Evolutionary conservation across 2,113 vertebrate species (phyloP), one percentile per base, ranked within the genome.

Genomic region (Chaetorhynchus papuensis): DNA sequence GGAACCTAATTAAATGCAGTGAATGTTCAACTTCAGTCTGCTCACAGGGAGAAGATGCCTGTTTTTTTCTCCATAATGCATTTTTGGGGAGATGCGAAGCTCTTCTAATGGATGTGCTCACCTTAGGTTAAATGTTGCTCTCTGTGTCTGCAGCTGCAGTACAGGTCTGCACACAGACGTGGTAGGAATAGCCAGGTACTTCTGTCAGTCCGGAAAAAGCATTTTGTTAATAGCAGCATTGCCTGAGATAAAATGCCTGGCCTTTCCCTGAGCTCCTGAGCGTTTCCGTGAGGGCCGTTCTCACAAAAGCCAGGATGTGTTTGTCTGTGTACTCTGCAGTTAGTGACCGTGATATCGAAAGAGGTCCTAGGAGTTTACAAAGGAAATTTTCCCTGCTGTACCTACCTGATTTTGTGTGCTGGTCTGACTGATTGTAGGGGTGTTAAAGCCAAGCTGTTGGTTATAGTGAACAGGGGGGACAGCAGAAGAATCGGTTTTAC

Each of bases 101-200:
- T 54, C 13, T 47, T 77, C 15, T 11, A 3, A 2, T 15, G 11
- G 10, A 3, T 0, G 0, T 6, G 15, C 3, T 42, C 17, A 2
- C 13, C 9, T 1, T 9, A 11, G 5, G 22, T 47, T 11, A 6
- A 8, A 1, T 3, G 23, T 26, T 44, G 10, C 42, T 33, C 1
- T 37, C 23, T 12, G 39, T 52, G 76, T 19, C 15, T 39, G 0
- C 31, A 15, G 57, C 47, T 44, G 63, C n/a, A 22, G 63, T 2
- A 0, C 63, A 49, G 18, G 27, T 72, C 63, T 7, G 10, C 42
- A 17, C 0, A 0, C 11, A 6, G 23, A 5, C 0, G 0, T 19
- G 41, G 28, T 23, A 1, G 31, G 57, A 83, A 4, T 33, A 18
- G 64, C 3, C 54, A 10, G 63, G 72, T 33, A 3, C 18, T 17